A percentile compares a stretch with the other conserved stretches of the same genome.
These are phyloP conservation scores for Lophius piscatorius DNA, from an alignment of 2,113 vertebrate species.

Conservation along the genomic window DNA sequence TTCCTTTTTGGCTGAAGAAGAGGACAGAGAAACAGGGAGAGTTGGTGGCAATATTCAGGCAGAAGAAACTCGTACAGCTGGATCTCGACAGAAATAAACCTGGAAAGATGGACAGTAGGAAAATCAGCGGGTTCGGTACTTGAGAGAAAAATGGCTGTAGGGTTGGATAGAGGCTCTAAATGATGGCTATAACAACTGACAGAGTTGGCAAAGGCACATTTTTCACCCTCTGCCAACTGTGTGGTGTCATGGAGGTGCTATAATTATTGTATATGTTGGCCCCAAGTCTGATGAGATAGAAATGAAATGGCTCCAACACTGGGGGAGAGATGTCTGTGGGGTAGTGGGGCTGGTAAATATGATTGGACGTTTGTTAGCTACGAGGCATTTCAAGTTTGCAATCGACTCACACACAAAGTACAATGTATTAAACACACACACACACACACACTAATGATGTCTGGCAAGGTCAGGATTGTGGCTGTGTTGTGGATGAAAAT, in stretches of 20 bases:
- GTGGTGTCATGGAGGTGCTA: constrained; percentile 52
- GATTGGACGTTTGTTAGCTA: constrained; percentile 42
- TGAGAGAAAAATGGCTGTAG: constrained; percentile 11
- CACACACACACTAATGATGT: constrained; percentile 29
- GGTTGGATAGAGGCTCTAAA: constrained; percentile 6
- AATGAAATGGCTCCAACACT: constrained; percentile 34
- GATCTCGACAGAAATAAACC: constrained; percentile 2
- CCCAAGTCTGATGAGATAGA: constrained; percentile 14
- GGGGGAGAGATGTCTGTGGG: constrained; percentile 4
- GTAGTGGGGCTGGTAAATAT: constrained; percentile 35
- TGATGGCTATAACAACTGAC: constrained; percentile 46
- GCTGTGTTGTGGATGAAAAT: constrained; percentile 44
- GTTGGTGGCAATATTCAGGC: background rate
- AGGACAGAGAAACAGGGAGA: constrained; percentile 5
- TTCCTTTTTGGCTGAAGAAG: constrained; percentile 82
- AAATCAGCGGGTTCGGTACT: background rate
- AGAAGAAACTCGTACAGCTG: background rate
- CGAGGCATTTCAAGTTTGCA: constrained; percentile 38
- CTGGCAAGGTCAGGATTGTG: constrained; percentile 62
- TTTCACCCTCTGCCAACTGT: constrained; percentile 36
- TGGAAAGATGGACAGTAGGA: background rate
- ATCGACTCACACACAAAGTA: constrained; percentile 17
- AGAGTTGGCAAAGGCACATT: constrained; percentile 32
- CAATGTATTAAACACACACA: constrained; percentile 13
- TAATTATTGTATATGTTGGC: constrained; percentile 36